Evolutionary conservation across 2,113 vertebrate genomes (phyloP).

Genomic region (Leucoraja erinaceus): DNA sequence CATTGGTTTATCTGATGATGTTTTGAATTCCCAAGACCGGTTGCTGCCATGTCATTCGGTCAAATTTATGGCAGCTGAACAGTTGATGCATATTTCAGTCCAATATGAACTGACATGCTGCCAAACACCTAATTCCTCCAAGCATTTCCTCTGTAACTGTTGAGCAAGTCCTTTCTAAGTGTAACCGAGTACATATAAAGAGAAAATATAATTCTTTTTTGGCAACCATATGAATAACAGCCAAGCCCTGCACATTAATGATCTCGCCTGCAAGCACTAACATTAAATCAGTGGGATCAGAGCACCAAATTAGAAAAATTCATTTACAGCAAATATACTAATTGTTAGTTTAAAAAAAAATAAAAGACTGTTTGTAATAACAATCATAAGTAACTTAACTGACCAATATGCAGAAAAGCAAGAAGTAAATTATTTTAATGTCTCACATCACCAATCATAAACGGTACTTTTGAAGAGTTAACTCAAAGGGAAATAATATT

Average conservation of each 20-base stretch:
- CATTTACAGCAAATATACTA: not conserved
- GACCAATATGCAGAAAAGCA: not conserved
- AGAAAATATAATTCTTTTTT: not conserved
- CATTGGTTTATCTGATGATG: constrained; percentile 33
- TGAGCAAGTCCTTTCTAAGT: constrained; percentile 7
- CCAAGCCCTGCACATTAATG: not conserved
- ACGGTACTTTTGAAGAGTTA: not conserved
- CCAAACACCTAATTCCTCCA: constrained; percentile 16
- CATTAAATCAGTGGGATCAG: not conserved
- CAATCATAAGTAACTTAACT: not conserved
- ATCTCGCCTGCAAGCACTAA: not conserved
- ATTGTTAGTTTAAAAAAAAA: not conserved
- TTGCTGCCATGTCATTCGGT: constrained; percentile 33
- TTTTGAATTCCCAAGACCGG: constrained; percentile 32
- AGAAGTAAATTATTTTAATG: not conserved
- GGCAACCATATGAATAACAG: not conserved
- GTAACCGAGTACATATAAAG: not conserved
- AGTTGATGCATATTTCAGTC: constrained; percentile 36
- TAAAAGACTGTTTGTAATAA: not conserved
- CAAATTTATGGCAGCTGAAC: constrained; percentile 35
- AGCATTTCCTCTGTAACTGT: constrained; percentile 28
- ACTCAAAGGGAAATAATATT: not conserved
- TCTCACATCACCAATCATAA: not conserved
- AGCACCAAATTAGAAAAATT: not conserved
- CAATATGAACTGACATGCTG: constrained; percentile 26